Conservation (phyloP, 2,888 invertebrate genomes). For the Pyrgus malvae region DNA sequence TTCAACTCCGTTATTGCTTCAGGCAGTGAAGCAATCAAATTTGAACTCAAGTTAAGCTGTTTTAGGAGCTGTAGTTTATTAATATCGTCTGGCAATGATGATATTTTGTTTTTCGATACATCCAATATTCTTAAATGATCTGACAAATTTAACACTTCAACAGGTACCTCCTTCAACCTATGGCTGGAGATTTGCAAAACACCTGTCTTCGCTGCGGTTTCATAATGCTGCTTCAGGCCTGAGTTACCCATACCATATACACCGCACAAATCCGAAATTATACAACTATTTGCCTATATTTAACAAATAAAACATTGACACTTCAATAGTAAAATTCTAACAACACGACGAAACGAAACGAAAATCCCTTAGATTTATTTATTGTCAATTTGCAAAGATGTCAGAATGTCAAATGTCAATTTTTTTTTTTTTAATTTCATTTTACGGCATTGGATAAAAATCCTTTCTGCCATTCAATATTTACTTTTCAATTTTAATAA, state of each 20-base stretch:
- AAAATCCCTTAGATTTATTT: too few relatives aligned
- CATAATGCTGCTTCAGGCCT: conserved; percentile 93
- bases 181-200: conserved; percentile 93
- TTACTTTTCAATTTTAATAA: too few relatives aligned
- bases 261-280: too few relatives aligned
- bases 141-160: conserved; percentile 81
- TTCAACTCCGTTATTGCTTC: conserved; percentile 84
- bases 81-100: conserved; percentile 89
- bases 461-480: too few relatives aligned
- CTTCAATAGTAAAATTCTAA: too few relatives aligned
- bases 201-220: conserved; percentile 97
- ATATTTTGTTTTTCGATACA: conserved; percentile 94
- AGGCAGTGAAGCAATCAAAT: conserved; percentile 88
- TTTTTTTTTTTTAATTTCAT: too few relatives aligned
- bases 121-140: conserved; percentile 92
- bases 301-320: not conserved
- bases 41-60: conserved; percentile 90
- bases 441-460: too few relatives aligned
- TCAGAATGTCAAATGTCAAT: too few relatives aligned
- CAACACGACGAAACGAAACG: too few relatives aligned
- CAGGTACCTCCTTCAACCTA: conserved; percentile 90
- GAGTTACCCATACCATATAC: conserved; percentile 91
- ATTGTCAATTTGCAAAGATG: too few relatives aligned
- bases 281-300: too few relatives aligned
- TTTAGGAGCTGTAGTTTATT: conserved; percentile 87